Conservation (phyloP, 2,113 vertebrate genomes). For the Apus apus region DNA sequence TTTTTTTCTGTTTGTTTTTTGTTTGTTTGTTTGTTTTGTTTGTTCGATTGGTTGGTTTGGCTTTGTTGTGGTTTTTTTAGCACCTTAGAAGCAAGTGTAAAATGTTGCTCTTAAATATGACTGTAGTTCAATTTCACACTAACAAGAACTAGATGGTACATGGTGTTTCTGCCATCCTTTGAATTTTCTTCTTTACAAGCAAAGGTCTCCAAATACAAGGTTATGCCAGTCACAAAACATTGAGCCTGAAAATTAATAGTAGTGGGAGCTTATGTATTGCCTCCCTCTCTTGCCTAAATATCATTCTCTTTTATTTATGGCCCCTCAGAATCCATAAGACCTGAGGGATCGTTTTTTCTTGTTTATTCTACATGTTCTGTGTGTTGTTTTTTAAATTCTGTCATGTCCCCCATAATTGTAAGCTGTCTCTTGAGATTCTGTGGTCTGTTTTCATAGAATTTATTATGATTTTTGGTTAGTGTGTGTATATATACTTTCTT, state of each 20-base stretch:
- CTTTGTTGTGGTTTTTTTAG: neutral
- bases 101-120: neutral
- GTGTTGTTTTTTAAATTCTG: slow-evolving; percentile 55
- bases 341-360: neutral
- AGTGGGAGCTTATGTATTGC: neutral
- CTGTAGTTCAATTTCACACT: neutral
- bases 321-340: slow-evolving; percentile 3
- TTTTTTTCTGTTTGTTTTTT: neutral
- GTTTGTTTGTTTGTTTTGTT: neutral
- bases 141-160: neutral
- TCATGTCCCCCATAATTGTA: slow-evolving; percentile 52
- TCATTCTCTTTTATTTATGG: slow-evolving; percentile 59
- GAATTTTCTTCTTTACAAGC: neutral
- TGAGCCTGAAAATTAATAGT: slow-evolving; percentile 1
- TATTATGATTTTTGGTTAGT: slow-evolving; percentile 41
- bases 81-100: neutral
- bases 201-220: neutral
- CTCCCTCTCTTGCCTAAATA: slow-evolving; percentile 52
- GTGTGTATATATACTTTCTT: neutral
- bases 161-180: neutral
- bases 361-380: slow-evolving; percentile 21
- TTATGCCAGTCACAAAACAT: neutral
- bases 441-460: slow-evolving; percentile 46
- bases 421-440: slow-evolving; percentile 23
- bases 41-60: too few relatives aligned